Evolutionary conservation across 1,140 invertebrate species (phyloP).

Genomic region (Panagrolaimus sp.): DNA sequence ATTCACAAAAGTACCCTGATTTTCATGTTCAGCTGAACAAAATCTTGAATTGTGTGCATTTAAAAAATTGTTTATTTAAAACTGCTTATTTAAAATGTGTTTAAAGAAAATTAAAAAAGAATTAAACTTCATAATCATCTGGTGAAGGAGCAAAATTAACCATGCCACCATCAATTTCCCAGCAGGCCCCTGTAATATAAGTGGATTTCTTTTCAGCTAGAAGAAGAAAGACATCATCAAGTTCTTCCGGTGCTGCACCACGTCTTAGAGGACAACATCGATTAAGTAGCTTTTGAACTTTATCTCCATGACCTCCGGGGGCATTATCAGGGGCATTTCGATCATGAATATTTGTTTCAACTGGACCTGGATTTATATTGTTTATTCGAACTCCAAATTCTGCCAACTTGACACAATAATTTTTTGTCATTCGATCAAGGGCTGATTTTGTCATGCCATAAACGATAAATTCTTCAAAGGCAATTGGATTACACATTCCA

Average conservation of each 20-base stretch:
- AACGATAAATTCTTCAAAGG: neutral
- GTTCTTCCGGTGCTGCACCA: neutral
- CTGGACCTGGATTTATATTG: neutral
- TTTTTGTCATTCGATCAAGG: slow-evolving; percentile 8
- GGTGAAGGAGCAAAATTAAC: neutral
- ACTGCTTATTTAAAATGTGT: too few relatives aligned
- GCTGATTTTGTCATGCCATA: slow-evolving; percentile 10
- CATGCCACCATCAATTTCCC: slow-evolving; percentile 12
- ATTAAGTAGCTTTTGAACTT: too few relatives aligned
- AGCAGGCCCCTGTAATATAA: neutral
- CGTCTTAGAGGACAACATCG: too few relatives aligned
- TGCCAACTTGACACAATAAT: neutral
- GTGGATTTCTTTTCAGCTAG: neutral
- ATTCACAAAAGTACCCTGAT: too few relatives aligned
- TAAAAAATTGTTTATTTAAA: too few relatives aligned
- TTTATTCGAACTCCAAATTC: slow-evolving; percentile 3
- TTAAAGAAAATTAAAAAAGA: too few relatives aligned
- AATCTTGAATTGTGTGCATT: too few relatives aligned
- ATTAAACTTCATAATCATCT: neutral
- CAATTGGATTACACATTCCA: neutral
- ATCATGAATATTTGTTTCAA: slow-evolving; percentile 1
- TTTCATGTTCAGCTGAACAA: too few relatives aligned
- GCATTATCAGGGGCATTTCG: neutral
- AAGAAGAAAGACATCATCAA: neutral
- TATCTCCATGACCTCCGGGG: neutral